Evolutionary conservation across 2,797 vertebrate species (phyloP).

Genomic region (Urosaurus nigricauda): DNA sequence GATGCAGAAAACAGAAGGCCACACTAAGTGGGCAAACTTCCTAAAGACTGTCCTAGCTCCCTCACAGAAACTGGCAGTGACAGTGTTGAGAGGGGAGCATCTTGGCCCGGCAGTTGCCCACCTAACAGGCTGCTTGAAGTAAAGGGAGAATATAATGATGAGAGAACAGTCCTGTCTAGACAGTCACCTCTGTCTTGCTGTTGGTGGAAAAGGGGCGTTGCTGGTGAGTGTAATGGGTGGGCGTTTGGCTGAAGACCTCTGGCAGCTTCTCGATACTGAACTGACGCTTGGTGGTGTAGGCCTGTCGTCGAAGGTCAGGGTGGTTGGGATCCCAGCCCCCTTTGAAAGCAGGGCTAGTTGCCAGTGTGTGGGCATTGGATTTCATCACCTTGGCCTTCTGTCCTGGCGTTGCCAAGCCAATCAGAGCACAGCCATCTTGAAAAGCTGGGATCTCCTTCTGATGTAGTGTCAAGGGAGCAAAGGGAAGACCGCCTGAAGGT

Average conservation of each 20-base stretch:
- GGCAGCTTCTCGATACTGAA: constrained; percentile 91
- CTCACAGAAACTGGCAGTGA: constrained; percentile 1
- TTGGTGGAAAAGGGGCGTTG: constrained; percentile 91
- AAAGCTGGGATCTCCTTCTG: constrained; percentile 84
- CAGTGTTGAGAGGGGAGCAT: neutral
- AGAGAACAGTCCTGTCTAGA: constrained; percentile 72
- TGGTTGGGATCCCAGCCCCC: constrained; percentile 73
- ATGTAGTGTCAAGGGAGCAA: constrained; percentile 83
- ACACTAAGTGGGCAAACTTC: neutral
- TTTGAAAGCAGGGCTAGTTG: constrained; percentile 74
- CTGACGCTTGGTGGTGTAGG: constrained; percentile 84
- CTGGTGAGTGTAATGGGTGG: constrained; percentile 79
- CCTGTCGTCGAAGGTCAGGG: constrained; percentile 78
- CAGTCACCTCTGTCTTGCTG: constrained; percentile 97
- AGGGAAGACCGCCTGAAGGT: constrained; percentile 76
- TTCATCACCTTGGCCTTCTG: constrained; percentile 88
- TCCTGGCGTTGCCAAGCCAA: constrained; percentile 82
- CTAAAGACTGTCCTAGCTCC: neutral
- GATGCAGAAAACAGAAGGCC: constrained; percentile 7
- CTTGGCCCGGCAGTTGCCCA: neutral
- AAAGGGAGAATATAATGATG: constrained; percentile 2
- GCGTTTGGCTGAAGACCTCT: constrained; percentile 85
- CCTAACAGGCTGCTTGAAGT: constrained; percentile 22
- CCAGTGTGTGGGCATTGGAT: constrained; percentile 82
- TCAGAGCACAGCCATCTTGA: constrained; percentile 84